Evolutionary conservation across 1,140 invertebrate species (phyloP).

Genomic region (Neotoxoptera formosana): DNA sequence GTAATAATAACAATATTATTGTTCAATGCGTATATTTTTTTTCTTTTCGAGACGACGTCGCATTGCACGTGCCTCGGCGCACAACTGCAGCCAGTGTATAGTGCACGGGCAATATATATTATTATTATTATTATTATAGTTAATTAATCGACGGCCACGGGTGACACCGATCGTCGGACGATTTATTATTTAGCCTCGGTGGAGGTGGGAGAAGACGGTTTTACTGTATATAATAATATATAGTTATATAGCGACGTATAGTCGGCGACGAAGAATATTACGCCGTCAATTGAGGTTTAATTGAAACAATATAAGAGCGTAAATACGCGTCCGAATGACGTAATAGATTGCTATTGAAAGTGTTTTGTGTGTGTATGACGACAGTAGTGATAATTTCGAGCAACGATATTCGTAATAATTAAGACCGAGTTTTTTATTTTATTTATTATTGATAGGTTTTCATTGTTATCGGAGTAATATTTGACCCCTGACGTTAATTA

Average conservation of each 20-base stretch:
- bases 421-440: neutral
- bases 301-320: conserved; percentile 45
- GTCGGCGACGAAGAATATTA: neutral
- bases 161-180: neutral
- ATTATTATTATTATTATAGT: neutral
- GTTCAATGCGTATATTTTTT: neutral
- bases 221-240: neutral
- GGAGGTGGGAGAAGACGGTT: neutral
- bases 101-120: neutral
- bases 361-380: neutral
- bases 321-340: conserved; percentile 24
- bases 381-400: neutral
- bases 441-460: neutral
- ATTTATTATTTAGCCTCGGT: neutral
- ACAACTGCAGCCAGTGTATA: neutral
- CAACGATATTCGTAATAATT: neutral
- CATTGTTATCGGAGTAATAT: neutral
- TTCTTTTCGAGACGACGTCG: neutral
- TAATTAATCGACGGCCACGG: neutral
- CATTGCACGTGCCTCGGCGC: neutral
- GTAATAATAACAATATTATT: no score
- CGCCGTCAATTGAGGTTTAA: conserved; percentile 46
- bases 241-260: neutral
- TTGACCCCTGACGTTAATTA: neutral
- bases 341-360: neutral